Evolutionary conservation across 2,888 invertebrate genomes (phyloP).

Genomic region (Amblyteles armatorius): DNA sequence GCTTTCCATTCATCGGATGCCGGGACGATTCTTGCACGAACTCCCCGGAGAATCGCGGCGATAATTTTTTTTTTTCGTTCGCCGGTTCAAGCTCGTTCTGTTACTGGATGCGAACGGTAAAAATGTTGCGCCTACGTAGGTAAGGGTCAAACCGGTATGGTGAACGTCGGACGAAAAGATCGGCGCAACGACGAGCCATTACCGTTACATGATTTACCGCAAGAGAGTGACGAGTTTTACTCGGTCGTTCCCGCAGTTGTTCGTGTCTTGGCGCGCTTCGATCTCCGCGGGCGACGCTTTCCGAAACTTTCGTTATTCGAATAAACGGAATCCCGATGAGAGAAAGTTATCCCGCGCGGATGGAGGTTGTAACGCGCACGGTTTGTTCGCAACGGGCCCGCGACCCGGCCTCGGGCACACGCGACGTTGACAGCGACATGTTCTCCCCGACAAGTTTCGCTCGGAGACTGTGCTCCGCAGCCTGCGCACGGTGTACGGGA

Average conservation of each 20-base stretch:
- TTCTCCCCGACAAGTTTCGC: slow-evolving; percentile 28
- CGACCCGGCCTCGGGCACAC: slow-evolving; percentile 54
- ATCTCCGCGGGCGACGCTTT: background rate
- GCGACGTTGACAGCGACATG: slow-evolving; percentile 51
- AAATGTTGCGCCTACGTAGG: too few relatives aligned
- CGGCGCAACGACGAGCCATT: background rate
- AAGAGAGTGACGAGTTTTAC: slow-evolving; percentile 27
- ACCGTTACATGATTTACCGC: slow-evolving; percentile 24
- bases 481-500: slow-evolving; percentile 11
- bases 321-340: slow-evolving; percentile 52
- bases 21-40: background rate
- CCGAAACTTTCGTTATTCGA: slow-evolving; percentile 47
- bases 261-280: slow-evolving; percentile 13
- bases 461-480: background rate
- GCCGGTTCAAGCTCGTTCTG: background rate
- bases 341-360: slow-evolving; percentile 48
- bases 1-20: background rate
- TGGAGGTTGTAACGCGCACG: slow-evolving; percentile 7
- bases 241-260: slow-evolving; percentile 36
- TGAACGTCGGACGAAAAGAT: background rate
- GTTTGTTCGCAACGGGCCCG: slow-evolving; percentile 35
- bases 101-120: too few relatives aligned
- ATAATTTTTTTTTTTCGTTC: background rate
- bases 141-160: background rate
- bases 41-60: background rate